Evolutionary conservation across 2,888 invertebrate genomes (phyloP).

Genomic region (Polietes domitor): DNA sequence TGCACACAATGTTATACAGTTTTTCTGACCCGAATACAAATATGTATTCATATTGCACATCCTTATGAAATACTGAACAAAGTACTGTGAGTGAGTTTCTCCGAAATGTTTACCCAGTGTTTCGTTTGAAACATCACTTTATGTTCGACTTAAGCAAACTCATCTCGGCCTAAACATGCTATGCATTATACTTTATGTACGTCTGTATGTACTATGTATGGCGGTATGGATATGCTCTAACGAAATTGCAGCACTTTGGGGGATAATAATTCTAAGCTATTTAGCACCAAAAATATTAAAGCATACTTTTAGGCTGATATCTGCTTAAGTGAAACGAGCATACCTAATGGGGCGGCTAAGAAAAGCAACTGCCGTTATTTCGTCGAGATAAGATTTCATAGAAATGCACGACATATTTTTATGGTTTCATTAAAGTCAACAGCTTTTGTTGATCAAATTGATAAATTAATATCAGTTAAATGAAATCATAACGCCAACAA

Average conservation of each 20-base stretch:
- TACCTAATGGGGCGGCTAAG: conserved; percentile 39
- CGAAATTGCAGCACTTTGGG: background rate
- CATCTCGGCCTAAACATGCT: too few species aligned
- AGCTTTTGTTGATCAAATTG: conserved; percentile 72
- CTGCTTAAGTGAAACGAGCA: conserved; percentile 48
- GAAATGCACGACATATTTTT: conserved; percentile 69
- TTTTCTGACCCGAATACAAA: too few species aligned
- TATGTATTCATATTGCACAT: too few species aligned
- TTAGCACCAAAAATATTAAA: conserved; percentile 8
- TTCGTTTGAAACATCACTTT: too few species aligned
- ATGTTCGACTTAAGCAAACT: too few species aligned
- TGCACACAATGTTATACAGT: too few species aligned
- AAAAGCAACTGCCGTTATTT: background rate
- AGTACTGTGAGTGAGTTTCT: too few species aligned
- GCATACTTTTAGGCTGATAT: conserved; percentile 45
- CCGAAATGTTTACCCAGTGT: too few species aligned
- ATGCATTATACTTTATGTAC: too few species aligned
- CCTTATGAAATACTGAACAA: too few species aligned
- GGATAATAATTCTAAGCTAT: background rate
- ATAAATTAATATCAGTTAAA: conserved; percentile 73
- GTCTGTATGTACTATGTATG: too few species aligned
- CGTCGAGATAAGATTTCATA: conserved; percentile 59
- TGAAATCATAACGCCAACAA: conserved; percentile 55
- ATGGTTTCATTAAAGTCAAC: conserved; percentile 68
- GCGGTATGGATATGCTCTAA: too few species aligned